Conservation (phyloP, 2,113 vertebrate species). For the Notechis scutatus region DNA sequence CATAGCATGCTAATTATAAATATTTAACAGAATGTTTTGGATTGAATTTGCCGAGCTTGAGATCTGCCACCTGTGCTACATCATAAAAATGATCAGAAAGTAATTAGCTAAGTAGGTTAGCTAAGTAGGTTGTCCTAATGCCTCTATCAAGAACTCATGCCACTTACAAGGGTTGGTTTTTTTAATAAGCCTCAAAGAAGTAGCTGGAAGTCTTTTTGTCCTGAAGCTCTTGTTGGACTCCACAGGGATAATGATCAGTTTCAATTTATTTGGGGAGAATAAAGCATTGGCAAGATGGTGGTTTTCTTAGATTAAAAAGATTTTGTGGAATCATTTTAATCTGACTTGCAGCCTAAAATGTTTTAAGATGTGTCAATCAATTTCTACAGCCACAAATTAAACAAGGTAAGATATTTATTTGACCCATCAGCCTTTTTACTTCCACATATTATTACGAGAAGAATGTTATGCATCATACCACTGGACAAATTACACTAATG, state of each 20-base stretch:
- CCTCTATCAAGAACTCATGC: neutral
- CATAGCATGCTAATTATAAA: constrained; percentile 8
- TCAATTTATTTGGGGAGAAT: neutral
- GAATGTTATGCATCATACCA: neutral
- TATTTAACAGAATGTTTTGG: neutral
- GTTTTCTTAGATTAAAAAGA: neutral
- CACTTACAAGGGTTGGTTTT: neutral
- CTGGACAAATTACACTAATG: neutral
- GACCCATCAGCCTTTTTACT: neutral
- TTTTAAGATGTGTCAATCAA: neutral
- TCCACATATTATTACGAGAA: neutral
- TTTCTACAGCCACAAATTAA: neutral
- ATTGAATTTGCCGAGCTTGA: neutral
- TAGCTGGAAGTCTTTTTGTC: neutral
- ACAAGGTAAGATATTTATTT: neutral
- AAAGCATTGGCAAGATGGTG: neutral
- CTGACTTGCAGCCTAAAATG: neutral
- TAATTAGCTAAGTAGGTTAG: neutral
- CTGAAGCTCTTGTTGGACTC: neutral
- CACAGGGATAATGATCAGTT: neutral
- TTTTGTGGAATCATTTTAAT: neutral
- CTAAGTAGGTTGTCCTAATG: neutral
- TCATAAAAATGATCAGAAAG: neutral
- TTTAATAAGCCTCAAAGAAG: neutral
- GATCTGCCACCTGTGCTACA: neutral